These are phyloP conservation scores for Penaeus vannamei DNA, from an alignment of 1,140 invertebrate genomes.

Conservation along the genomic window DNA sequence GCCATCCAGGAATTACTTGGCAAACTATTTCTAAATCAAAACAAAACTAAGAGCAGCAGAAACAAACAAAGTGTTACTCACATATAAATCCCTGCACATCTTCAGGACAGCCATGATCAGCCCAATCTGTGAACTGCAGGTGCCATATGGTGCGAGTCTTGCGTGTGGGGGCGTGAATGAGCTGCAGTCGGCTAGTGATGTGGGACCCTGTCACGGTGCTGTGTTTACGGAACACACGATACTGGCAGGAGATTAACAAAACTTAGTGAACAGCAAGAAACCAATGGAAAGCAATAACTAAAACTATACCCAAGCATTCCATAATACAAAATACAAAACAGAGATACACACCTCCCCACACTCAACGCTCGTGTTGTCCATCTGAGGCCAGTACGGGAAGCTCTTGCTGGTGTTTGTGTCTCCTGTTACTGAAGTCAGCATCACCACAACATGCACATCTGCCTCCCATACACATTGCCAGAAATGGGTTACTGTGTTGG, in stretches of 20 bases:
- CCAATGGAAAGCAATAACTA: background rate
- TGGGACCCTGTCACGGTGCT: constrained; percentile 73
- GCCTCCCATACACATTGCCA: constrained; percentile 93
- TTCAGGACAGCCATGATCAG: constrained; percentile 78
- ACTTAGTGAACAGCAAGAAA: background rate
- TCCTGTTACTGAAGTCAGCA: constrained; percentile 76
- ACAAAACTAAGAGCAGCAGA: background rate
- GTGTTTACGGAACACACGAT: constrained; percentile 71
- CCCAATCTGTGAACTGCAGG: constrained; percentile 86
- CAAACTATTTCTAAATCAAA: background rate
- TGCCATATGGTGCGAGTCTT: constrained; percentile 82
- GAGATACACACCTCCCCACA: constrained; percentile 51
- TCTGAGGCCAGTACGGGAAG: constrained; percentile 69
- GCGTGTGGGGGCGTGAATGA: constrained; percentile 70
- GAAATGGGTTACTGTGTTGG: constrained; percentile 77
- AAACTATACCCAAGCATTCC: background rate
- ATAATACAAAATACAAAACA: background rate
- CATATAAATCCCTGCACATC: constrained; percentile 63
- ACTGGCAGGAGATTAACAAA: constrained; percentile 48
- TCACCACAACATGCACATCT: constrained; percentile 84
- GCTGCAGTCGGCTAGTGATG: constrained; percentile 72
- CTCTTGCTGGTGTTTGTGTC: constrained; percentile 69
- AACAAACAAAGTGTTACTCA: constrained; percentile 10
- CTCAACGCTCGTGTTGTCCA: constrained; percentile 67
- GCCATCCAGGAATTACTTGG: too few relatives aligned